Base-by-base conservation (phyloP, 2,113 vertebrate genomes). In the Syrmaticus mikado region DNA sequence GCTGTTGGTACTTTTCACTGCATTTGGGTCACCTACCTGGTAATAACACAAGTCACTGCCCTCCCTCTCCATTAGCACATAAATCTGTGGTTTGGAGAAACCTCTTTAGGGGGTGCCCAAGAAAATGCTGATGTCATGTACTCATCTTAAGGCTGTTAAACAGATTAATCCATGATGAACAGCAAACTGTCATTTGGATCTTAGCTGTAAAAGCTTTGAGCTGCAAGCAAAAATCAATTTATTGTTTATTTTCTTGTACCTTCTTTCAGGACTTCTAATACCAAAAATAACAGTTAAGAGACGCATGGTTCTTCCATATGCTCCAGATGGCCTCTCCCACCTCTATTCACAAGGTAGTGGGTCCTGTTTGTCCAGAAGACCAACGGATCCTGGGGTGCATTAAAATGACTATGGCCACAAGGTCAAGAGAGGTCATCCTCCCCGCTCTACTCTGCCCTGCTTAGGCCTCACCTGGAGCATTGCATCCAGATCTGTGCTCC, bases 21-120 rank as follows among this genome's bases (percentile, higher is more conserved):
- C 48, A 34, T 34, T 75, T 38, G 62, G 27, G 24, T 58, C 61
- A 74, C 10, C 41, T 30, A 27, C 60, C 9, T 2, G 2, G 3
- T 52, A 20, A 38, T 25, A 65, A 72, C 8, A 14, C 0, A 0
- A 27, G 67, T 30, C 1, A 2, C 62, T 38, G 50, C 30, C 45
- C 17, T 71, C 68, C 48, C 8, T 48, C n/a, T 12, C 15, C 45
- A 19, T 16, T 22, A 34, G 24, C 7, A 32, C 43, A 48, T 24
- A 48, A 46, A 45, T 2, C 21, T 43, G 25, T 32, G 30, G 21
- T 61, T 60, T 65, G 22, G 19, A 79, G 16, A 82, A 82, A 55
- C 4, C 40, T 45, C 52, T 78, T 60, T 10, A 52, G 18, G 64
- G 13, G 7, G 16, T 61, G 5, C 25, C 16, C 43, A 66, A 52